A percentile compares a stretch with the other conserved stretches of the same genome.
phyloP scores from a whole-genome alignment of 2,888 invertebrate genomes.

The Eurytoma californica region DNA sequence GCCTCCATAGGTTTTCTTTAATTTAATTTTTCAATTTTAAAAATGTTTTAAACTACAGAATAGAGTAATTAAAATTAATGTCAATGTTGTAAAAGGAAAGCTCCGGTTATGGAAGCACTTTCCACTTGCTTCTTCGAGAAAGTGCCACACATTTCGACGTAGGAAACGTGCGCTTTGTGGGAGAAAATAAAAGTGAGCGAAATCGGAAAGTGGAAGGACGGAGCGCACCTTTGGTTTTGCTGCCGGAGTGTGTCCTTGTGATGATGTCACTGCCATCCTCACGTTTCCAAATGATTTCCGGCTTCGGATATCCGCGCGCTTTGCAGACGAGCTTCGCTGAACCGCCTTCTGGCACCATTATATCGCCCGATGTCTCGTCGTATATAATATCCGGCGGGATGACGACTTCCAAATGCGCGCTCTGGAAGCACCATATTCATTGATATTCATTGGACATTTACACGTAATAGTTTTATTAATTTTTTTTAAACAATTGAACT shows the following conservation, averaged over 20 bases:
- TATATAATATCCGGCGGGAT: constrained; percentile 93
- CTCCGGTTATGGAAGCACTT: too few species aligned
- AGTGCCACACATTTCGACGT: too few species aligned
- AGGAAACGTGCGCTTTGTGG: constrained; percentile 4
- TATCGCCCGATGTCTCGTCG: constrained; percentile 93
- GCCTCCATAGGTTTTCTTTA: too few species aligned
- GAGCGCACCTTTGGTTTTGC: constrained; percentile 83
- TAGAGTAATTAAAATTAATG: too few species aligned
- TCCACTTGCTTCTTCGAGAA: too few species aligned
- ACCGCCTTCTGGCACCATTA: constrained; percentile 96
- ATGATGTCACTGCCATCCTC: constrained; percentile 91
- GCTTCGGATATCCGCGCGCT: constrained; percentile 89
- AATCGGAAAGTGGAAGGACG: background rate
- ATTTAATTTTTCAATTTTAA: too few species aligned
- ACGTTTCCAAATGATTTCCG: constrained; percentile 89
- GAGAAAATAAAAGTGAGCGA: background rate
- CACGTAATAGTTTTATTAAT: too few species aligned
- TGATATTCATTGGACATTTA: too few species aligned
- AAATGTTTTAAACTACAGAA: too few species aligned
- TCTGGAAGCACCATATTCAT: constrained; percentile 75
- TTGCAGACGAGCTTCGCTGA: constrained; percentile 91
- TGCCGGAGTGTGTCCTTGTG: constrained; percentile 82
- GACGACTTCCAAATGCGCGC: constrained; percentile 92
- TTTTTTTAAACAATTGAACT: too few species aligned
- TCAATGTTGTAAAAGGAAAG: too few species aligned